Evolutionary conservation across 2,888 invertebrate genomes (phyloP).

Genomic region (Clostera curtula): DNA sequence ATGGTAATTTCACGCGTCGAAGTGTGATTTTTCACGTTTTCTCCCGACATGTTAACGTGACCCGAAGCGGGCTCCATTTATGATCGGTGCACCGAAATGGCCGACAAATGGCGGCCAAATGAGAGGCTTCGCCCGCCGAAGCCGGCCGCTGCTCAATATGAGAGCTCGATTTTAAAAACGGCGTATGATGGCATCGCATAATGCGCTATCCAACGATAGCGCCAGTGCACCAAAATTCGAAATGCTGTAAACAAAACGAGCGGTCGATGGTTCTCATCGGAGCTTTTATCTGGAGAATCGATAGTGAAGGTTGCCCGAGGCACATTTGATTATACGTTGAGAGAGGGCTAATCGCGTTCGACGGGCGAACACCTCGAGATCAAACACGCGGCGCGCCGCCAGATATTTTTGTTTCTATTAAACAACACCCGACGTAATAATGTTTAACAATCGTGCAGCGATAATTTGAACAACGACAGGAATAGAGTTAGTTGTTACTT

Average conservation of each 20-base stretch:
- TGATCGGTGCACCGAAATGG: conserved; percentile 73
- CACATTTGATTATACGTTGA: conserved; percentile 75
- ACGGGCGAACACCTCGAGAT: conserved; percentile 76
- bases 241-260: conserved; percentile 11
- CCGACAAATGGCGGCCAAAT: conserved; percentile 74
- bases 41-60: conserved; percentile 68
- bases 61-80: conserved; percentile 70
- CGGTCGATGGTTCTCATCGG: conserved; percentile 26
- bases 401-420: conserved; percentile 76
- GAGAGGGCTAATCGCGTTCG: conserved; percentile 73
- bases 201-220: conserved; percentile 18
- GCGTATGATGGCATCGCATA: conserved; percentile 8
- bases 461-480: conserved; percentile 56
- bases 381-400: conserved; percentile 75
- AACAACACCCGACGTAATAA: conserved; percentile 76
- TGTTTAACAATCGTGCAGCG: conserved; percentile 76
- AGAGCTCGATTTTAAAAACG: conserved; percentile 42
- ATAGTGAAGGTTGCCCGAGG: conserved; percentile 54
- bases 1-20: conserved; percentile 60
- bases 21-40: conserved; percentile 73
- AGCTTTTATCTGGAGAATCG: conserved; percentile 17
- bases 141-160: conserved; percentile 53
- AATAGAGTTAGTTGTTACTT: conserved; percentile 28
- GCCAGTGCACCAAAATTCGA: background rate
- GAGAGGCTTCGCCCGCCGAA: conserved; percentile 70